Conservation (phyloP, 2,113 vertebrate genomes). For the Corydoras maculifer region DNA sequence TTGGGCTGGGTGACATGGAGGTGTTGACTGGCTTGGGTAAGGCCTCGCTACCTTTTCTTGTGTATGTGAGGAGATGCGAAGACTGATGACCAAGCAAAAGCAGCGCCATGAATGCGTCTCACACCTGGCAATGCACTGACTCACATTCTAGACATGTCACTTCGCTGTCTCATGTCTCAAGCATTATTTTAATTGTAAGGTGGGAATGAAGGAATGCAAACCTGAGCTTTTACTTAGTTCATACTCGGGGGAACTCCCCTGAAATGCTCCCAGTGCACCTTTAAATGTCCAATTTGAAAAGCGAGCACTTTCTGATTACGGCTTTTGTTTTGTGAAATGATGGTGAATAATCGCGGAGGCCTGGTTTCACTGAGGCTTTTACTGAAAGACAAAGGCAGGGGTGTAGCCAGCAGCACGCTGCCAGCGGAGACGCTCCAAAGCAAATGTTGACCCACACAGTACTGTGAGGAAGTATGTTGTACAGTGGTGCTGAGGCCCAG, state of each 20-base stretch:
- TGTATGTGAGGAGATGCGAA: constrained; percentile 23
- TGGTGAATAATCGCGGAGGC: not conserved
- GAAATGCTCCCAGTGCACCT: constrained; percentile 58
- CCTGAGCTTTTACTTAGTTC: constrained; percentile 21
- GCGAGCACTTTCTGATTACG: constrained; percentile 51
- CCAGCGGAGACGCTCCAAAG: constrained; percentile 54
- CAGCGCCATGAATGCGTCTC: not conserved
- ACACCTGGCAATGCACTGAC: no score
- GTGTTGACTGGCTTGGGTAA: constrained; percentile 38
- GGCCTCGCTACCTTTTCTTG: constrained; percentile 24
- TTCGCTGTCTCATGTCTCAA: no score
- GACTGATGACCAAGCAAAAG: constrained; percentile 31
- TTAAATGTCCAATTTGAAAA: constrained; percentile 47
- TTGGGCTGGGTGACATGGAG: constrained; percentile 31
- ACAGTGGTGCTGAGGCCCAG: constrained; percentile 34
- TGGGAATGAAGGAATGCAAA: no score
- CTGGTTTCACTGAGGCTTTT: constrained; percentile 32
- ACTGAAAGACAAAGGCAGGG: constrained; percentile 53
- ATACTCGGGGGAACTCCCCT: constrained; percentile 53
- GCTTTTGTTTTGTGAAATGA: constrained; percentile 70
- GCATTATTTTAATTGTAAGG: no score
- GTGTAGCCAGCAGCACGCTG: constrained; percentile 36
- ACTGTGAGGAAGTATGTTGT: constrained; percentile 51
- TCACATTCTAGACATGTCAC: no score
- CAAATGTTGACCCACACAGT: constrained; percentile 63